These are phyloP conservation scores for Paramuricea clavata DNA, from an alignment of 92 coral and sea anemone genomes.

Conservation along the genomic window DNA sequence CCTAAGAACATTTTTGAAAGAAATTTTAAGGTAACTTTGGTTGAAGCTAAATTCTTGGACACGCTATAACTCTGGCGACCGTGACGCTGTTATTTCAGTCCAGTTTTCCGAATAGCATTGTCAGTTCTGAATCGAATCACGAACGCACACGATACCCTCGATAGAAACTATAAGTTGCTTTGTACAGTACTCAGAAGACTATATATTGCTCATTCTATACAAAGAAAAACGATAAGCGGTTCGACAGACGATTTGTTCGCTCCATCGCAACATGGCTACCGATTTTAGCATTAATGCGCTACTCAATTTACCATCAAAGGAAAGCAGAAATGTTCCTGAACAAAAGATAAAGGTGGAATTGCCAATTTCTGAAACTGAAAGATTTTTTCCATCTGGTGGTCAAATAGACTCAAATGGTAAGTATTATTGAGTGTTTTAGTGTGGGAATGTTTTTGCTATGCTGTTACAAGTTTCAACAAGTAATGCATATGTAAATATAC, in stretches of 20 bases:
- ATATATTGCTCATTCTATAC: not conserved
- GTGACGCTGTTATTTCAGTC: too few species aligned
- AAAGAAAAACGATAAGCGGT: not conserved
- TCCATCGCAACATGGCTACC: not conserved
- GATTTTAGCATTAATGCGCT: slow-evolving; percentile 29
- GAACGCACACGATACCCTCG: too few species aligned
- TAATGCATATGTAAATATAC: not conserved
- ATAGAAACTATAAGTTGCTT: too few species aligned
- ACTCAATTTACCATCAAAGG: slow-evolving; percentile 15
- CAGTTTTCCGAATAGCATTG: too few species aligned
- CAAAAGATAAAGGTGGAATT: not conserved
- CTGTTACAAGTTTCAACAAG: not conserved
- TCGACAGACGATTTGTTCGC: not conserved
- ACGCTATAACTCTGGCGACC: not conserved
- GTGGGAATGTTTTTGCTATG: too few species aligned
- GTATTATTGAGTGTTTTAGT: not conserved
- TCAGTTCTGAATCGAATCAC: too few species aligned
- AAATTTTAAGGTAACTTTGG: not conserved
- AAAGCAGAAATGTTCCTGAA: not conserved
- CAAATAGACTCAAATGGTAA: not conserved
- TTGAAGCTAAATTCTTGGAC: not conserved
- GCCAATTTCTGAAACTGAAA: not conserved
- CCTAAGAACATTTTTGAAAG: not conserved
- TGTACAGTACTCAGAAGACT: too few species aligned
- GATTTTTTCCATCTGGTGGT: not conserved